Evolutionary conservation across 2,113 vertebrate genomes (phyloP).

Genomic region (Calidris pugnax): DNA sequence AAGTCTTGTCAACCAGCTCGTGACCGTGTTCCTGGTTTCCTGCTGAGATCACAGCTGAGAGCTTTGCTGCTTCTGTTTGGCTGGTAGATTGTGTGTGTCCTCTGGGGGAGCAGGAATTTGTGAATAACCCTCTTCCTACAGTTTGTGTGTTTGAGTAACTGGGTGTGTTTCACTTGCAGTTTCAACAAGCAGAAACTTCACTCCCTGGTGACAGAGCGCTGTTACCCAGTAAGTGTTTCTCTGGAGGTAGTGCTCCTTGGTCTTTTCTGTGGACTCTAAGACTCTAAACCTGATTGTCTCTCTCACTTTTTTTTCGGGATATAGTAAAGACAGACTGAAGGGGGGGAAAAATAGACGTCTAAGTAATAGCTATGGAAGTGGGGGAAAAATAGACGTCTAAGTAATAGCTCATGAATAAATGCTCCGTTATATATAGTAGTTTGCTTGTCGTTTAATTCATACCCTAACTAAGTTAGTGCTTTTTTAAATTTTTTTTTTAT

Average conservation of each 20-base stretch:
- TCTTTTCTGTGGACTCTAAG: not conserved
- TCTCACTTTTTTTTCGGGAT: not conserved
- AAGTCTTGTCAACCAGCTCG: not conserved
- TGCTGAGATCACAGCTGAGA: not conserved
- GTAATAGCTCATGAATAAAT: accelerated
- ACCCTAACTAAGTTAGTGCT: accelerated
- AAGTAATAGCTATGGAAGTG: not conserved
- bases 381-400: not conserved
- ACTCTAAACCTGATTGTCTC: accelerated
- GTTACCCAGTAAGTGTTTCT: conserved; percentile 87
- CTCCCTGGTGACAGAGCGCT: conserved; percentile 89
- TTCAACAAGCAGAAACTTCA: conserved; percentile 90
- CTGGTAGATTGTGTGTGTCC: no score
- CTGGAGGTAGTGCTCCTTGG: not conserved
- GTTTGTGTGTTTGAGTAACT: accelerated
- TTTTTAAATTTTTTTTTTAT: no score
- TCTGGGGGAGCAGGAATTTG: not conserved
- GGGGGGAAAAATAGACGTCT: not conserved
- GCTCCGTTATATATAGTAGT: accelerated
- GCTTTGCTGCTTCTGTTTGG: not conserved
- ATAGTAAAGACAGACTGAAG: not conserved
- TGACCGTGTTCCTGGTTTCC: accelerated
- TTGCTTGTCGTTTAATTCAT: accelerated
- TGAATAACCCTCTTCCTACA: not conserved
- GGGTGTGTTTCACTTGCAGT: conserved; percentile 61